Percentiles rank a stretch among this genome's conserved stretches.
These are phyloP conservation scores for Cyanistes caeruleus DNA, from an alignment of 2,113 vertebrate genomes.

Conservation along the genomic window DNA sequence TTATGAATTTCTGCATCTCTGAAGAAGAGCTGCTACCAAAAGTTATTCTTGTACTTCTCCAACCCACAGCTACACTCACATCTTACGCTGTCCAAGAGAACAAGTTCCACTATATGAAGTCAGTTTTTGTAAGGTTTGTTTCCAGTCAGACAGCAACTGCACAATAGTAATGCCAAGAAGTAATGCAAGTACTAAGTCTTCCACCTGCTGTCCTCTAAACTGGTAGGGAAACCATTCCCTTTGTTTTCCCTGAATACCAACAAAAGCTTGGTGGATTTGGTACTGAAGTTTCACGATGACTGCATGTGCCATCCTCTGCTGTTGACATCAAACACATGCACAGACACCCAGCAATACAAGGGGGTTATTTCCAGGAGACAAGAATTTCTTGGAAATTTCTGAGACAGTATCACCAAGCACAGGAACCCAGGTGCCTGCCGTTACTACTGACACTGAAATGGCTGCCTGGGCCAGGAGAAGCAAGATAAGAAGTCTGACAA, in stretches of 20 bases:
- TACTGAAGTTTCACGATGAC: background rate
- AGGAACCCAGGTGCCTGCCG: background rate
- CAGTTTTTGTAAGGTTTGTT: background rate
- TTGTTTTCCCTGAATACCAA: background rate
- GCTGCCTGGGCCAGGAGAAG: background rate
- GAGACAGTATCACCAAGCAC: background rate
- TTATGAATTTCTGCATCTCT: background rate
- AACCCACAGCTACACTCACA: background rate
- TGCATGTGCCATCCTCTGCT: background rate
- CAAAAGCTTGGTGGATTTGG: background rate
- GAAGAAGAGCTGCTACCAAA: background rate
- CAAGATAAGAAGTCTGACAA: background rate
- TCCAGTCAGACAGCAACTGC: background rate
- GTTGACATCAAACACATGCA: background rate
- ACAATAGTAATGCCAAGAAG: background rate
- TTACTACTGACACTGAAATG: background rate
- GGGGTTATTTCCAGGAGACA: background rate
- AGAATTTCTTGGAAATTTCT: background rate
- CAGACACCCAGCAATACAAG: background rate
- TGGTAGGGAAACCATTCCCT: background rate
- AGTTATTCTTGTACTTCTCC: background rate
- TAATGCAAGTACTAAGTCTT: background rate
- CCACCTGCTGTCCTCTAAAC: background rate
- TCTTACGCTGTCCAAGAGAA: background rate
- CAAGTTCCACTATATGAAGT: background rate